Evolutionary conservation across 2,888 invertebrate species (phyloP), one percentile per base, ranked within the genome.

Genomic region (Chirona hameri): DNA sequence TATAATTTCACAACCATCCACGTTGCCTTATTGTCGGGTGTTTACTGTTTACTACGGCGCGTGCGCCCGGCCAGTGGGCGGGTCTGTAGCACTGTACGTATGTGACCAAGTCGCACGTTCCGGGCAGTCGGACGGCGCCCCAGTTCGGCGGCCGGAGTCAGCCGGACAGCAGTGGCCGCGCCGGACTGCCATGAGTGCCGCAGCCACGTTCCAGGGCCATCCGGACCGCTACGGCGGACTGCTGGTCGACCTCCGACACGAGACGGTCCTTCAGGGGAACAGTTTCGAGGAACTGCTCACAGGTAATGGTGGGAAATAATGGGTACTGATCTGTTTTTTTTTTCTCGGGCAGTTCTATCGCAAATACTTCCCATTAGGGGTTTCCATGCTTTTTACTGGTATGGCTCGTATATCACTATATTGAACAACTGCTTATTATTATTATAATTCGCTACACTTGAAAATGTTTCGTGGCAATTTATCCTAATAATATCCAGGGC

Each of bases 201-300:
- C 60, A 18, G 24, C n/a, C 65, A 65, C 65, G 72, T 72, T 72
- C 72, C 15, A 72, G 72, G 72, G 72, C 5, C 14, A 29, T 10
- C 72, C 72, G 31, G 72, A 72, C 72, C 72, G 72, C 31, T 72
- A 72, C 72, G 14, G 72, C 27, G 72, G 72, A 29, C 15, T 72
- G 27, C 15, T 72, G 31, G 72, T 72, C 3, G 72, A 72, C 31
- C 27, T 72, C 29, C 72, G 5, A 3, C 14, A 31, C 27, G 72
- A 72, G 72, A 15, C 72, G 18, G 72, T 31, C 12, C 72, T 72
- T 7, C 72, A 72, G 72, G 31, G 10, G 15, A 21, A 5, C 72
- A 27, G 27, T 29, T 72, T 72, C 72, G 31, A 29, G 31, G 12
- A 72, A 15, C 72, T 72, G 72, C 72, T 72, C 31, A 31, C 14